Evolutionary conservation across 2,797 vertebrate genomes (phyloP), one percentile per base, ranked within the genome.

Genomic region (Gallinago stenura): DNA sequence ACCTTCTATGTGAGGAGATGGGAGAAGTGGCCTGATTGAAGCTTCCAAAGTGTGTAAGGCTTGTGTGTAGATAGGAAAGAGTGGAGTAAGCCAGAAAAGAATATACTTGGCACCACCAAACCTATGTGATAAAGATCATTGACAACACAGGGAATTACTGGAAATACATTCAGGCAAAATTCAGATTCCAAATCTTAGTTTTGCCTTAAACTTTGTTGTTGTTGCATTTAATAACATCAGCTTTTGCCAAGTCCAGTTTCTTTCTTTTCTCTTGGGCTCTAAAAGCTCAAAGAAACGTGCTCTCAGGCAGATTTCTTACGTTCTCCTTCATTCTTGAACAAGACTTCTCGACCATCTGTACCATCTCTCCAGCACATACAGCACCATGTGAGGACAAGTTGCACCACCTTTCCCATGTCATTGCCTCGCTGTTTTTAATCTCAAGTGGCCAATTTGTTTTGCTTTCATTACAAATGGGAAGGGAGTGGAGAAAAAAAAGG

Each of bases 371-470:
- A 84, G 90, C 70, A 93, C 88, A 84, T 3, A 11, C 15, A 81
- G 62, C 58, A 33, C 48, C 0, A 0, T 9, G n/a, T 68, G 73
- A 92, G 83, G 83, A 96, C 68, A 77, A 95, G 77, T n/a, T 85
- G 60, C 64, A 83, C 57, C 90, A 95, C 93, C 93, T 95, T 96
- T 95, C 90, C 83, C 86, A 75, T 84, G 94, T 95, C 81, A 84
- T 80, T 65, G 70, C 73, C 70, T 90, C 1, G 25, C 61, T 89
- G 71, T 10, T 90, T 96, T 80, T 93, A 80, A 80, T 93, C 94
- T 93, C 94, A 68, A 95, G 86, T 64, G 83, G 37, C 88, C 45
- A 77, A 37, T 95, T 93, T 95, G 66, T 95, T 95, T 86, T 93
- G 58, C 60, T 90, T 93, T 92, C 80, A 8, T 95, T 90, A 56